These are phyloP conservation scores for Epinephelus lanceolatus DNA, from an alignment of 2,113 vertebrate genomes.

Conservation along the genomic window DNA sequence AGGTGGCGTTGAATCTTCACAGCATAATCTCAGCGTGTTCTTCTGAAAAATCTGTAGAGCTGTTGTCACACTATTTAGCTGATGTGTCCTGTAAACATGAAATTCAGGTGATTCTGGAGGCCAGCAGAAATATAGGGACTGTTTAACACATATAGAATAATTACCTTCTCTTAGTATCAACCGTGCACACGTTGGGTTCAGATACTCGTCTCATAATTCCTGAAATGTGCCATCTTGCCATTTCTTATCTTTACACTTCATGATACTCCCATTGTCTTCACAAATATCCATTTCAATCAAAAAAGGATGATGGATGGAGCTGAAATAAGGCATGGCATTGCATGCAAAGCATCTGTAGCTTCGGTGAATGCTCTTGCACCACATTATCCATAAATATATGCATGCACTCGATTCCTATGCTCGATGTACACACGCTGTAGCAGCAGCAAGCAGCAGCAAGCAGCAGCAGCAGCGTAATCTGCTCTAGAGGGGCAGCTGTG, in stretches of 20 bases:
- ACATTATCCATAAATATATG: slow-evolving; percentile 8
- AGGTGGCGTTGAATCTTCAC: slow-evolving; percentile 24
- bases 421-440: slow-evolving; percentile 14
- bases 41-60: slow-evolving; percentile 9
- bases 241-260: slow-evolving; percentile 1
- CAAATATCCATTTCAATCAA: slow-evolving; percentile 36
- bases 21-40: slow-evolving; percentile 9
- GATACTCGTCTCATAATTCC: not conserved
- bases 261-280: slow-evolving; percentile 30
- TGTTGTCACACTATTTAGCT: slow-evolving; percentile 18
- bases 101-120: slow-evolving; percentile 15
- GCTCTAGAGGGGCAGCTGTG: slow-evolving; percentile 64
- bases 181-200: not conserved
- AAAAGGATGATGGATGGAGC: slow-evolving; percentile 17
- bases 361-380: not conserved
- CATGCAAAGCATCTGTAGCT: slow-evolving; percentile 6
- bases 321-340: slow-evolving; percentile 20
- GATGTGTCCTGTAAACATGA: slow-evolving; percentile 17
- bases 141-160: slow-evolving; percentile 1
- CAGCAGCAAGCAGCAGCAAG: slow-evolving; percentile 13
- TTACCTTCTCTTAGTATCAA: not conserved
- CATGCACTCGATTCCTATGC: slow-evolving; percentile 3
- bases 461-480: slow-evolving; percentile 41
- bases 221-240: not conserved
- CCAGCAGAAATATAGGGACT: not conserved